Percentiles rank a stretch among this genome's conserved stretches.
Conservation (phyloP, 2,797 vertebrate genomes). For the Pachyuromys duprasi region DNA sequence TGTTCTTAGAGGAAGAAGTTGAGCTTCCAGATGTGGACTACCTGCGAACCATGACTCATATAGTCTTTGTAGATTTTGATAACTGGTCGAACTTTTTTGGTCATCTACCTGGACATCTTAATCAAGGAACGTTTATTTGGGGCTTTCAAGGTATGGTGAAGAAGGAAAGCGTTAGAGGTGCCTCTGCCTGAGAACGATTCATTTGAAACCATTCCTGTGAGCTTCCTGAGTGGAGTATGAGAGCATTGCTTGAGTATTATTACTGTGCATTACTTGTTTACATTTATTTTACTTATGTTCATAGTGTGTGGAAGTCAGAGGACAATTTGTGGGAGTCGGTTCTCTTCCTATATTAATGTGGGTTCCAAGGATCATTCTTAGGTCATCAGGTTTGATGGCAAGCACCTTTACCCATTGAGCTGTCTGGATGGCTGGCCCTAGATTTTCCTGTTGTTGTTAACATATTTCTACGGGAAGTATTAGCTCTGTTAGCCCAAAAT, state of each 20-base stretch:
- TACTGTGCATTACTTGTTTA: constrained; percentile 27
- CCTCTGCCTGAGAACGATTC: not conserved
- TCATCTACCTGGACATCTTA: constrained; percentile 88
- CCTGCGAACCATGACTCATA: constrained; percentile 91
- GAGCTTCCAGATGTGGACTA: constrained; percentile 91
- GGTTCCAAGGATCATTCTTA: not conserved
- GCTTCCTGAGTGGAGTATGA: not conserved
- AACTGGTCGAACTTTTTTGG: constrained; percentile 91
- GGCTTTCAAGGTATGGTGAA: constrained; percentile 90
- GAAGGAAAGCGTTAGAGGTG: constrained; percentile 12
- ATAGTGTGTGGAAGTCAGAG: not conserved
- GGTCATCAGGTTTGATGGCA: not conserved
- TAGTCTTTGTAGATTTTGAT: constrained; percentile 91
- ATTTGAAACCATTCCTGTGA: constrained; percentile 10
- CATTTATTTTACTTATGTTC: not conserved
- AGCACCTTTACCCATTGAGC: not conserved
- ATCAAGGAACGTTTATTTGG: constrained; percentile 92
- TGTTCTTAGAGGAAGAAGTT: constrained; percentile 79
- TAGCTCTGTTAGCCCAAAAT: constrained; percentile 29
- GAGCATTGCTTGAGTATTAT: constrained; percentile 6
- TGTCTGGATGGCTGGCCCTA: not conserved
- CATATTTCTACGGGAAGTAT: not conserved
- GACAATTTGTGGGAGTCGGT: not conserved
- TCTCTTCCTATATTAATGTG: not conserved
- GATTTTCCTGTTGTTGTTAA: not conserved